phyloP scores from a whole-genome alignment of 2,797 vertebrate genomes.

The Typhlichthys eigenmanni region DNA sequence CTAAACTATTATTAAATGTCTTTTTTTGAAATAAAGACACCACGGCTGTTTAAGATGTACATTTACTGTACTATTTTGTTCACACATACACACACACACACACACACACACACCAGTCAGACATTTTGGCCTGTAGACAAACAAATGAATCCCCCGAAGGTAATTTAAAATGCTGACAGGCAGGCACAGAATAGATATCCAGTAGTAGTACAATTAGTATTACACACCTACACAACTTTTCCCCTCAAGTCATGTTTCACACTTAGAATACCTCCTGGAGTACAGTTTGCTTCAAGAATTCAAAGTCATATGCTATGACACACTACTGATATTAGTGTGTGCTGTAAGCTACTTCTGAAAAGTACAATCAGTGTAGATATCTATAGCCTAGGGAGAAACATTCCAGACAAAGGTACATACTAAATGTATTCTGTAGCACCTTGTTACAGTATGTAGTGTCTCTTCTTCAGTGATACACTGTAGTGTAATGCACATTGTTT shows the following conservation, averaged over 20 bases:
- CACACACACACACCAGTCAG: not conserved
- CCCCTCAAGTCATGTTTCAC: not conserved
- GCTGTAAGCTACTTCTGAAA: no score
- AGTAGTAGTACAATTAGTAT: not conserved
- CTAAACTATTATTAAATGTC: constrained; percentile 70
- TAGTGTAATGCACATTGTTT: no score
- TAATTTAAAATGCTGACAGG: not conserved
- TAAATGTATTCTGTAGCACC: no score
- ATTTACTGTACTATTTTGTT: not conserved
- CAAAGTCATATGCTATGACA: not conserved
- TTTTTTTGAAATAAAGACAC: constrained; percentile 59
- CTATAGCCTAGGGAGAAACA: no score
- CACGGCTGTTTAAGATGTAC: not conserved
- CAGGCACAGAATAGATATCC: not conserved
- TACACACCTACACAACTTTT: not conserved
- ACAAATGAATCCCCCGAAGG: not conserved
- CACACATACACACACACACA: not conserved
- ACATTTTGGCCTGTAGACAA: not conserved
- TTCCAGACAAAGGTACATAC: no score
- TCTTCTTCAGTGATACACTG: no score
- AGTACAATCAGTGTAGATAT: no score
- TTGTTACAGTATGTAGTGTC: no score
- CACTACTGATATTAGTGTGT: not conserved
- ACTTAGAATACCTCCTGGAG: not conserved
- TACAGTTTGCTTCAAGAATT: not conserved